Evolutionary conservation across 2,888 invertebrate species (phyloP).

Genomic region (Drosophila diplacantha): DNA sequence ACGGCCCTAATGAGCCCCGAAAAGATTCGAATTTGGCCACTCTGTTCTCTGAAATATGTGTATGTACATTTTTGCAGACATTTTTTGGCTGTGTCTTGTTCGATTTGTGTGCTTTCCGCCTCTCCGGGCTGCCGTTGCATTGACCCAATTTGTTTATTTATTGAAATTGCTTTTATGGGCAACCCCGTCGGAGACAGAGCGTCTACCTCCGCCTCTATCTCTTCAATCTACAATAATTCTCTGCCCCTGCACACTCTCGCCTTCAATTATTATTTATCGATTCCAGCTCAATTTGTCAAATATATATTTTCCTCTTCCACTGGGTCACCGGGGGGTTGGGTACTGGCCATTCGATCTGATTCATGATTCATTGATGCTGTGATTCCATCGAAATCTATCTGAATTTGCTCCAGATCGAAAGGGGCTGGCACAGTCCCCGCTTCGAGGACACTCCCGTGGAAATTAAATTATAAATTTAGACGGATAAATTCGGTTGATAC

Average conservation of each 20-base stretch:
- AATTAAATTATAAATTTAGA: conserved; percentile 40
- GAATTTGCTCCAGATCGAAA: conserved; percentile 25
- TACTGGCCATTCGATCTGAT: conserved; percentile 21
- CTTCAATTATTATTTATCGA: conserved; percentile 65
- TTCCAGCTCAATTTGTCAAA: conserved; percentile 63
- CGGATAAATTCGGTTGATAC: conserved; percentile 9
- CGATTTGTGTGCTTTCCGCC: conserved; percentile 9
- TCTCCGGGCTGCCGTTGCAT: conserved; percentile 32
- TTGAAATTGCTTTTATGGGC: conserved; percentile 62
- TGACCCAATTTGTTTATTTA: conserved; percentile 69
- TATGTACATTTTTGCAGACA: conserved; percentile 23
- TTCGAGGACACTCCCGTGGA: conserved; percentile 24
- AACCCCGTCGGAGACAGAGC: conserved; percentile 28
- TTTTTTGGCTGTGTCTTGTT: background rate
- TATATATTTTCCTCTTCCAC: conserved; percentile 25
- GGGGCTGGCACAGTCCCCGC: conserved; percentile 9
- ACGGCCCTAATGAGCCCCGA: conserved; percentile 54
- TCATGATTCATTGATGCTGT: conserved; percentile 32
- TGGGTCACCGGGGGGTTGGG: conserved; percentile 7
- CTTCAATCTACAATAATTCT: conserved; percentile 34
- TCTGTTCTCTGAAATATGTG: conserved; percentile 3
- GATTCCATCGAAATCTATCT: conserved; percentile 6
- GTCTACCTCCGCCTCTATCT: conserved; percentile 29
- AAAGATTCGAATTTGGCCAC: conserved; percentile 16
- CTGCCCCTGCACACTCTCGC: conserved; percentile 27